Conservation (phyloP, 2,888 invertebrate species). For the Coenonympha glycerion region DNA sequence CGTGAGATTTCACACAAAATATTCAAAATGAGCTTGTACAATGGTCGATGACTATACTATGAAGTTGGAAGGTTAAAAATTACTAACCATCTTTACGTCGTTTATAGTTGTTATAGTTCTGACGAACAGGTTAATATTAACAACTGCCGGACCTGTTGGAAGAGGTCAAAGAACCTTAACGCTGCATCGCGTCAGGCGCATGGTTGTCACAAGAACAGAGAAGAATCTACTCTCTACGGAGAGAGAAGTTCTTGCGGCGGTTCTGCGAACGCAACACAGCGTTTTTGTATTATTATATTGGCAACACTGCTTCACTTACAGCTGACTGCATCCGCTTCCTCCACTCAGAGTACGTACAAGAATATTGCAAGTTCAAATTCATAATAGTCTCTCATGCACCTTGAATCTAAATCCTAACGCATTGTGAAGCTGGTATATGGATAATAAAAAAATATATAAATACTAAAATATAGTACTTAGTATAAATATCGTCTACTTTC, state of each 20-base stretch:
- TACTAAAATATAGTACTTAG: too few relatives aligned
- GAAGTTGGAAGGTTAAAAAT: constrained; percentile 25
- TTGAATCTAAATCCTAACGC: too few relatives aligned
- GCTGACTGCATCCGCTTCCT: neutral
- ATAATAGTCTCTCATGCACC: too few relatives aligned
- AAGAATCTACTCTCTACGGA: too few relatives aligned
- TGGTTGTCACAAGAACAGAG: neutral
- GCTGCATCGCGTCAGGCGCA: constrained; percentile 6
- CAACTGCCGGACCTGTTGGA: constrained; percentile 92
- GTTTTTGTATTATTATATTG: neutral
- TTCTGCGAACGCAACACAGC: neutral
- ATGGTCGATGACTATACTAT: constrained; percentile 24
- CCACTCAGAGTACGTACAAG: neutral
- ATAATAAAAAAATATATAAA: too few relatives aligned
- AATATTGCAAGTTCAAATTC: neutral
- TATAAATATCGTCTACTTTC: too few relatives aligned
- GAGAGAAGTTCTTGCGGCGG: neutral
- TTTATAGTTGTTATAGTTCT: constrained; percentile 98
- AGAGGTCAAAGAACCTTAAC: constrained; percentile 32
- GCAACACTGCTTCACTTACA: neutral
- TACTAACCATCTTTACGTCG: constrained; percentile 99
- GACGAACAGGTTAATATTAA: constrained; percentile 98
- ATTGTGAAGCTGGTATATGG: neutral
- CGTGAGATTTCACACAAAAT: constrained; percentile 30
- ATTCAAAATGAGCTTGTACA: constrained; percentile 25